These are phyloP conservation scores for Oreochromis aureus DNA, from an alignment of 2,113 vertebrate species.

Conservation along the genomic window DNA sequence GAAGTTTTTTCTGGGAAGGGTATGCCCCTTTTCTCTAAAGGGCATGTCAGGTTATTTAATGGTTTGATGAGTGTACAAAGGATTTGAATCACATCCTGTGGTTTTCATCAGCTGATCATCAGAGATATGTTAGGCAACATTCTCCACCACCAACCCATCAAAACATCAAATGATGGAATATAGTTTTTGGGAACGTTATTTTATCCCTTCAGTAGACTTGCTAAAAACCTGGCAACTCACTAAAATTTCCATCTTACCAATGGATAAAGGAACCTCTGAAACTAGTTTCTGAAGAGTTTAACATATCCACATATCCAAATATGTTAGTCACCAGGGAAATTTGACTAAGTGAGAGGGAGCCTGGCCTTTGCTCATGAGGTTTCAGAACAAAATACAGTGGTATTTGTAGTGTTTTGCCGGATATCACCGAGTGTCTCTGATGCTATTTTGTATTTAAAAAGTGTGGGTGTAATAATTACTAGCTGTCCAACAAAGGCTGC, in stretches of 20 bases:
- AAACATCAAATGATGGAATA: not conserved
- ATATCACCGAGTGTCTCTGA: not conserved
- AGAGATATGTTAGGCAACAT: not conserved
- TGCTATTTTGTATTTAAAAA: not conserved
- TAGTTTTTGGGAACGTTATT: not conserved
- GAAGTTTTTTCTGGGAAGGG: not conserved
- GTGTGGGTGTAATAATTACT: constrained; percentile 49
- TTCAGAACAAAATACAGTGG: not conserved
- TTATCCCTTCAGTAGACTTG: not conserved
- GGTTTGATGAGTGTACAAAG: not conserved
- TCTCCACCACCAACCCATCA: not conserved
- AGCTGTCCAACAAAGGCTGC: constrained; percentile 24
- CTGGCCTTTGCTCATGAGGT: not conserved
- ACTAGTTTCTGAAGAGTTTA: not conserved
- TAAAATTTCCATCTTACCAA: not conserved
- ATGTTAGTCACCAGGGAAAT: not conserved
- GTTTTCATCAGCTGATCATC: not conserved
- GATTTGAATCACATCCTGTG: not conserved
- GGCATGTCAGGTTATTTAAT: not conserved
- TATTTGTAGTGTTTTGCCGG: not conserved
- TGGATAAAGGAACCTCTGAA: not conserved
- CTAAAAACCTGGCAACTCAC: not conserved
- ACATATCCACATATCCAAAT: not conserved
- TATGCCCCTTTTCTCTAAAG: not conserved
- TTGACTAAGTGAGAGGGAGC: not conserved